Evolutionary conservation across 2,113 vertebrate genomes (phyloP).

Genomic region (Puntigrus tetrazona): DNA sequence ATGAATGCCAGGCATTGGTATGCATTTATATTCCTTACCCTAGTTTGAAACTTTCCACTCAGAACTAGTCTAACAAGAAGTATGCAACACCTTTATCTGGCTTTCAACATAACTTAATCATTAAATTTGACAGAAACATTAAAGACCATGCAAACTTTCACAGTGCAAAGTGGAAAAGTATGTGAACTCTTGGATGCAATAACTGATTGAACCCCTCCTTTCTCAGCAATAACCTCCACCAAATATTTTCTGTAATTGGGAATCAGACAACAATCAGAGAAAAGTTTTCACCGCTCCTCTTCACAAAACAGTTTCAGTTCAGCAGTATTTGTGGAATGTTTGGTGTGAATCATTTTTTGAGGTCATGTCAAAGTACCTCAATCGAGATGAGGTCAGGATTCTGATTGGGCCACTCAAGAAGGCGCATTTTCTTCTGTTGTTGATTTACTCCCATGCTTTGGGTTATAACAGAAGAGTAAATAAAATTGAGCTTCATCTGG

Average conservation of each 20-base stretch:
- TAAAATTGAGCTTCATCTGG: neutral
- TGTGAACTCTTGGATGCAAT: neutral
- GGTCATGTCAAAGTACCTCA: neutral
- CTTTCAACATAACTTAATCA: neutral
- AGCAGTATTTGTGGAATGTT: neutral
- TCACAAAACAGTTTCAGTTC: neutral
- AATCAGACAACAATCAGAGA: neutral
- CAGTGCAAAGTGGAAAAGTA: neutral
- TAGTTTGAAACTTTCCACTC: slow-evolving; percentile 32
- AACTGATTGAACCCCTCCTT: neutral
- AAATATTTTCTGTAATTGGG: neutral
- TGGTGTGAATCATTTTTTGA: neutral
- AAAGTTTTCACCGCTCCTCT: neutral
- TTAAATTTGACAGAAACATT: neutral
- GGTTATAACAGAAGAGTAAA: neutral
- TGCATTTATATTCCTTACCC: slow-evolving; percentile 31
- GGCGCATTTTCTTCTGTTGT: neutral
- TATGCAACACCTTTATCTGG: neutral
- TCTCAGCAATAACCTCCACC: neutral
- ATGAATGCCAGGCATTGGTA: slow-evolving; percentile 31
- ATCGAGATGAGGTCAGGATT: neutral
- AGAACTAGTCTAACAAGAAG: neutral
- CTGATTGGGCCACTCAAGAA: neutral
- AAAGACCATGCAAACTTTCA: neutral
- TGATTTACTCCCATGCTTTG: neutral